Percentiles rank a stretch among this genome's conserved stretches.
These are phyloP conservation scores for Drosophila sturtevanti DNA, from an alignment of 1,140 invertebrate species.

Conservation along the genomic window DNA sequence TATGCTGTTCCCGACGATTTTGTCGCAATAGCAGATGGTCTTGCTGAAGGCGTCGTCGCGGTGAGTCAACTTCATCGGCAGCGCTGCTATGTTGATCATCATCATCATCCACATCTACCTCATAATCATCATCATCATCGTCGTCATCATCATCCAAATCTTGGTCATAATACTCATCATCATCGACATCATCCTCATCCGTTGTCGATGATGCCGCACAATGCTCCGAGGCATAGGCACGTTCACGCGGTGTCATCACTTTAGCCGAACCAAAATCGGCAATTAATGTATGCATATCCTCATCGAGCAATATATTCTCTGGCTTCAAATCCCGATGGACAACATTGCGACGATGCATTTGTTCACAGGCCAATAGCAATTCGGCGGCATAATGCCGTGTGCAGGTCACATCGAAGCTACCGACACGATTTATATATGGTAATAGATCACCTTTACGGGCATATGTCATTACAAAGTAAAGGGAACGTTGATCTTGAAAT, in stretches of 20 bases:
- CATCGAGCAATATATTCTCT: constrained; percentile 94
- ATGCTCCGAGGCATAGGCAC: constrained; percentile 62
- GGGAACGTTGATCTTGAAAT: constrained; percentile 96
- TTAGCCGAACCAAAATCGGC: constrained; percentile 99
- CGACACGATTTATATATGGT: constrained; percentile 95
- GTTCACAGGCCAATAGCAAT: constrained; percentile 95
- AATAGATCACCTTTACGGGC: constrained; percentile 97
- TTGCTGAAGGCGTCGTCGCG: constrained; percentile 28
- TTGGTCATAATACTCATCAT: constrained; percentile 54
- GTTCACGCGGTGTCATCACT: constrained; percentile 85
- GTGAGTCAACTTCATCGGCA: constrained; percentile 48
- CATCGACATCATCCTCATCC: constrained; percentile 66
- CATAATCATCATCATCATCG: constrained; percentile 48
- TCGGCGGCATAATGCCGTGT: constrained; percentile 97
- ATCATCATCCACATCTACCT: constrained; percentile 36
- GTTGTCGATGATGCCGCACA: constrained; percentile 44
- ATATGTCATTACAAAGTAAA: constrained; percentile 98
- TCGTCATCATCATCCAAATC: constrained; percentile 41
- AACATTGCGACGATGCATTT: constrained; percentile 94
- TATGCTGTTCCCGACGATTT: background rate
- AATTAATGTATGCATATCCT: constrained; percentile 97
- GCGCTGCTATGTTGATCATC: constrained; percentile 25
- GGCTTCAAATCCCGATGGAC: constrained; percentile 97
- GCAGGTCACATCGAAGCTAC: constrained; percentile 94
- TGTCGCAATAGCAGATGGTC: background rate